These are phyloP conservation scores for Phoebastria nigripes DNA, from an alignment of 2,797 vertebrate genomes.

Conservation along the genomic window DNA sequence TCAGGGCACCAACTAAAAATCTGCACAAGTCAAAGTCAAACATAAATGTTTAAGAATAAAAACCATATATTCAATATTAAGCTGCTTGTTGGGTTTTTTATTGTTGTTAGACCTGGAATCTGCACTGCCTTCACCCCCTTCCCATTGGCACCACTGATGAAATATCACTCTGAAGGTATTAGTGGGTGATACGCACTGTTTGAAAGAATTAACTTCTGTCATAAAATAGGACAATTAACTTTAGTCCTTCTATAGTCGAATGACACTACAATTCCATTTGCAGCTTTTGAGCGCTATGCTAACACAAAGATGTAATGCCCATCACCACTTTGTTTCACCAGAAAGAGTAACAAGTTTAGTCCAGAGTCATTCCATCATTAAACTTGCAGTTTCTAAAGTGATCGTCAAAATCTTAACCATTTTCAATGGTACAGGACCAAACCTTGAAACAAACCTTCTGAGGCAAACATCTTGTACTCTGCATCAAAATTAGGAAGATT, in stretches of 20 bases:
- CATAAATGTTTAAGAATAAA: background rate
- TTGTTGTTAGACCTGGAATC: background rate
- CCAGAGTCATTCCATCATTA: background rate
- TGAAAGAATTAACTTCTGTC: background rate
- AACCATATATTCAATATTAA: background rate
- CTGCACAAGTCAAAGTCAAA: background rate
- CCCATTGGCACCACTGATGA: background rate
- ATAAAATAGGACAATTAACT: background rate
- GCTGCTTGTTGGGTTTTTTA: background rate
- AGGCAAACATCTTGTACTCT: background rate
- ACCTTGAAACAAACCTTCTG: background rate
- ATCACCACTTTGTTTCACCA: background rate
- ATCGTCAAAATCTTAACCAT: background rate
- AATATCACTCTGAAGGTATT: background rate
- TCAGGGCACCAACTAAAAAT: background rate
- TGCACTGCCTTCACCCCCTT: background rate
- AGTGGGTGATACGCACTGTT: background rate
- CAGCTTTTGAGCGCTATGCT: background rate
- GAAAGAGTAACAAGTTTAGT: background rate
- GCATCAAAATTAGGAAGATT: background rate
- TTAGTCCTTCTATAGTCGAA: background rate
- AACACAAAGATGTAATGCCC: background rate
- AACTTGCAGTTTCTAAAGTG: background rate
- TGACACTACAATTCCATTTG: background rate
- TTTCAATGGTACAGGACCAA: background rate